Evolutionary conservation across 2,888 invertebrate genomes (phyloP), one percentile per base, ranked within the genome.

Genomic region (Dysmachus trigonus): DNA sequence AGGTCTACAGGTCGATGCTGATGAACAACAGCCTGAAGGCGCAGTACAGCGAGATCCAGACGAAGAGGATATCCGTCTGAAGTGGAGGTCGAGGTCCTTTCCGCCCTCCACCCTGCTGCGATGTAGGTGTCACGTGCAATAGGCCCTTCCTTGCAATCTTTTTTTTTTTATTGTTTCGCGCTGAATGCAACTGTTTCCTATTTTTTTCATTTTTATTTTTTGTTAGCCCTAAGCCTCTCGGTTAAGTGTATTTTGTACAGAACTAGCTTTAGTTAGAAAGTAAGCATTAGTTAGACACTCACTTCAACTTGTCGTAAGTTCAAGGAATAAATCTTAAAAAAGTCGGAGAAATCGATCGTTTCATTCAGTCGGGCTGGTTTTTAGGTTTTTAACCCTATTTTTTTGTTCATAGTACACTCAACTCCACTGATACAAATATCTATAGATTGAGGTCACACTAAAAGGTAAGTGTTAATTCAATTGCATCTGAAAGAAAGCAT

Each of bases 1-100:
- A 92, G 87, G 90, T 92, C n/a, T 92, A 92, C 71, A 90, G 91
- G 85, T 91, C 92, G 15, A 91, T 92, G 91, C 87, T 92, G 73
- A 89, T 91, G 89, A 90, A 89, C 62, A 89, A 88, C 87, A 89
- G 87, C 83, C 87, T 89, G 8, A 90, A 90, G 87, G 87, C 89
- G 15, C 90, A 91, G 35, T 91, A 91, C 87, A 91, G 89, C 86
- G 90, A 91, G 87, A 88, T 91, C 86, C 89, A 90, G 38, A 90
- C 91, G 41, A 92, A 91, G 88, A 90, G 91, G n/a, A 92, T 92
- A 86, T 92, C 91, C 30, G 92, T 92, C 38, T 92, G 86, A 85
- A 72, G 41, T 41, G 41, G 41, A 7, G 41, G 10, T 8, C 10
- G n/a, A n/a, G n/a, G n/a, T n/a, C n/a, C n/a, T n/a, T n/a, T n/a